Evolutionary conservation across 1,140 invertebrate genomes (phyloP).

Genomic region (Caenorhabditis brenneri): DNA sequence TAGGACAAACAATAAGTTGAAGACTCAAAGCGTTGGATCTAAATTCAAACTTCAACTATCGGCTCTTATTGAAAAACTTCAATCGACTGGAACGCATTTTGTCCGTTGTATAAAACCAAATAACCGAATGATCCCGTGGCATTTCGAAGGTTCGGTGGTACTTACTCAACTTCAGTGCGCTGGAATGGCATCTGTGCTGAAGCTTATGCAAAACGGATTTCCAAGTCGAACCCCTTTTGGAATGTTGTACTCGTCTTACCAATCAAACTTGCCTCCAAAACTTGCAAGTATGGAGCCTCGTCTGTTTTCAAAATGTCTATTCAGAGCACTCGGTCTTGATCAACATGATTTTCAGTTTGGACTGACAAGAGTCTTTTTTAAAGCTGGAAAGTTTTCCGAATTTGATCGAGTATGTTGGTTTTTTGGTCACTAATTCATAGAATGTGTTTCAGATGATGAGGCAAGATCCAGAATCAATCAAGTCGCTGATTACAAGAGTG

Average conservation of each 20-base stretch:
- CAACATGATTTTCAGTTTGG: constrained; percentile 95
- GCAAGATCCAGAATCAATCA: constrained; percentile 88
- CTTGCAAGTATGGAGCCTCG: constrained; percentile 82
- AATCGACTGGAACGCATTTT: constrained; percentile 83
- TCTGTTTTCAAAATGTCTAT: constrained; percentile 91
- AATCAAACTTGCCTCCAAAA: constrained; percentile 82
- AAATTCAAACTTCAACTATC: constrained; percentile 90
- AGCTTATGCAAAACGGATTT: constrained; percentile 92
- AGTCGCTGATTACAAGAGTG: constrained; percentile 82
- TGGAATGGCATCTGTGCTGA: constrained; percentile 87
- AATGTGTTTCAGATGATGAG: constrained; percentile 79
- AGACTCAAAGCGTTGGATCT: constrained; percentile 90
- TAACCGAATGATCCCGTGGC: constrained; percentile 86
- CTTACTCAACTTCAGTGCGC: constrained; percentile 93
- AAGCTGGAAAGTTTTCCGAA: constrained; percentile 94
- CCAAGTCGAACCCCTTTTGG: constrained; percentile 83
- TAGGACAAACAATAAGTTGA: constrained; percentile 73
- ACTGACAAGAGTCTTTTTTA: constrained; percentile 92
- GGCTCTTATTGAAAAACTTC: constrained; percentile 89
- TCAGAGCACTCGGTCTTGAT: constrained; percentile 89
- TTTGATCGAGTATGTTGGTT: constrained; percentile 79
- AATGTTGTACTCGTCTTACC: constrained; percentile 89
- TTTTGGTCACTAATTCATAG: background rate
- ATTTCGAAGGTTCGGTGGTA: constrained; percentile 87
- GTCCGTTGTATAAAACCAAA: constrained; percentile 96